Percentiles rank a stretch among this genome's conserved stretches.
phyloP scores from a whole-genome alignment of 23 tunicate genomes.

The Ciona savignyi region DNA sequence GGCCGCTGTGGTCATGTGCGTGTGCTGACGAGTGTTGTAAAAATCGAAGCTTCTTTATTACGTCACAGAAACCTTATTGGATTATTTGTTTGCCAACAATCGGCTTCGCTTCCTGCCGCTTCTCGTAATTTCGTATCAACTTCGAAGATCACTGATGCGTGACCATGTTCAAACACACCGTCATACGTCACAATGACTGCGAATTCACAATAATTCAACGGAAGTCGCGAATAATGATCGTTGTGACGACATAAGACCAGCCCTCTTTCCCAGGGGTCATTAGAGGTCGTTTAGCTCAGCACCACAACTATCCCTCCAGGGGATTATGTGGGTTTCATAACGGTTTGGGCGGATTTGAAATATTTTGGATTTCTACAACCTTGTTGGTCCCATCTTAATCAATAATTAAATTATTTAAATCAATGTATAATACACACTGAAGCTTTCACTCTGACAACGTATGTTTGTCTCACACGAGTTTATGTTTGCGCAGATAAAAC shows the following conservation, averaged over 20 bases:
- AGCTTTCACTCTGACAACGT: too few relatives aligned
- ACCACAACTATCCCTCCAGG: too few relatives aligned
- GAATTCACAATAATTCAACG: not conserved
- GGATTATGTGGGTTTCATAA: not conserved
- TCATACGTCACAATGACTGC: not conserved
- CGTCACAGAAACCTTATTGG: not conserved
- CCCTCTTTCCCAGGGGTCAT: not conserved
- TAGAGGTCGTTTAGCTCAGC: not conserved
- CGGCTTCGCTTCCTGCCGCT: not conserved
- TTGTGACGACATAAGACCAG: not conserved
- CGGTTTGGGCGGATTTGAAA: too few relatives aligned
- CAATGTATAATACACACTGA: too few relatives aligned
- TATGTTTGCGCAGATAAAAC: too few relatives aligned
- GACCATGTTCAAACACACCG: not conserved
- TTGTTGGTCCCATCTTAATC: too few relatives aligned
- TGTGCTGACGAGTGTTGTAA: too few relatives aligned
- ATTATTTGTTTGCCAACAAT: not conserved
- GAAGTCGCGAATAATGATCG: not conserved
- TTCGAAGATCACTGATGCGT: not conserved
- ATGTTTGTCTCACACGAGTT: too few relatives aligned
- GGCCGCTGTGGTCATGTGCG: too few relatives aligned
- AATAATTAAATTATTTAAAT: too few relatives aligned
- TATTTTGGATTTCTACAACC: too few relatives aligned
- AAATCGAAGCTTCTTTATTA: not conserved
- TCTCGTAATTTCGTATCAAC: not conserved